These are phyloP conservation scores for Muntiacus reevesi DNA, from an alignment of 2,113 vertebrate species.

Conservation along the genomic window DNA sequence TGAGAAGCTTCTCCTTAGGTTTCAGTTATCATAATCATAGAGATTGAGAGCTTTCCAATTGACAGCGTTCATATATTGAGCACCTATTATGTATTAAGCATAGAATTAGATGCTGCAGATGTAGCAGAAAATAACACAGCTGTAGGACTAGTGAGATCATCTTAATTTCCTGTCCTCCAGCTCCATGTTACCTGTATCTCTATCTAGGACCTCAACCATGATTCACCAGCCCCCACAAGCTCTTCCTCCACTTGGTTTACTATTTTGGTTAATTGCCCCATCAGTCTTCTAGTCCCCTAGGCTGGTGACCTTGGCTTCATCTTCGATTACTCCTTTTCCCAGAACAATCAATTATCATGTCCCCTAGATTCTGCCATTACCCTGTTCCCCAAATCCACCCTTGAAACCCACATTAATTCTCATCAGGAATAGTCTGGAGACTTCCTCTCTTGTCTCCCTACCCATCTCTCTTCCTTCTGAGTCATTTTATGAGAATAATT, in stretches of 20 bases:
- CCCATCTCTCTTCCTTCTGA: constrained; percentile 20
- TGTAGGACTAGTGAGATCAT: neutral
- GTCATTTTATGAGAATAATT: constrained; percentile 53
- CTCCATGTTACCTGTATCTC: neutral
- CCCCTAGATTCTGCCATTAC: neutral
- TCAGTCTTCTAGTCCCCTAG: neutral
- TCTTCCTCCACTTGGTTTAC: neutral
- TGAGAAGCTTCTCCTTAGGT: neutral
- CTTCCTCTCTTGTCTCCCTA: neutral
- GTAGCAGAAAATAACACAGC: neutral
- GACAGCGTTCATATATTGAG: neutral
- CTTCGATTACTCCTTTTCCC: constrained; percentile 26
- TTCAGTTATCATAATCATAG: neutral
- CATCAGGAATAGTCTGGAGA: constrained; percentile 25
- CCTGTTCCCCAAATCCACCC: neutral
- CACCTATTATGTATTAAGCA: neutral
- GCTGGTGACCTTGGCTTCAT: constrained; percentile 28
- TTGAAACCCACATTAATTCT: constrained; percentile 47
- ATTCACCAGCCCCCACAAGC: neutral
- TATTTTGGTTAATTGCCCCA: neutral
- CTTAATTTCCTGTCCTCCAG: neutral
- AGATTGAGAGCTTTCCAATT: neutral
- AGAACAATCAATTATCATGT: constrained; percentile 12
- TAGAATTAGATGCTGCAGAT: neutral
- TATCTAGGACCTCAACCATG: neutral